Evolutionary conservation across 2,888 invertebrate species (phyloP).

Genomic region (Limenitis arthemis): DNA sequence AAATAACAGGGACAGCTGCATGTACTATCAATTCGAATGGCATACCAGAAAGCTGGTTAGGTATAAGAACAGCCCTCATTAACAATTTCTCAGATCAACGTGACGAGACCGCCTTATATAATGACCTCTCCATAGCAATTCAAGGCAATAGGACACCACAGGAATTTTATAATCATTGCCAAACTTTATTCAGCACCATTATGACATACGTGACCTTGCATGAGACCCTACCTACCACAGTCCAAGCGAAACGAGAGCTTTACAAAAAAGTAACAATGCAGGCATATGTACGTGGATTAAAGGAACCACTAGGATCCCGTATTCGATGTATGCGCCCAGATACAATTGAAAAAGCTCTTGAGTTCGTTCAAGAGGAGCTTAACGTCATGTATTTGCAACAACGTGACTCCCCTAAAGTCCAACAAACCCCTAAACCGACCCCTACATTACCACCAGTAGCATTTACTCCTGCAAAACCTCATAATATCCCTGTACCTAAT

Average conservation of each 20-base stretch:
- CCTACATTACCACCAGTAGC: no score
- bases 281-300: slow-evolving; percentile 18
- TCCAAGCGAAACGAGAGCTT: no score
- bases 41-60: slow-evolving; percentile 23
- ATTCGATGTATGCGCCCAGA: slow-evolving; percentile 22
- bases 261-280: slow-evolving; percentile 20
- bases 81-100: slow-evolving; percentile 29
- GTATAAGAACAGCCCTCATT: slow-evolving; percentile 22
- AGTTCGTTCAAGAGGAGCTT: slow-evolving; percentile 19
- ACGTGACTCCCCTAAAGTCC: no score
- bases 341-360: slow-evolving; percentile 13
- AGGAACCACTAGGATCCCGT: slow-evolving; percentile 23
- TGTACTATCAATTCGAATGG: slow-evolving; percentile 21
- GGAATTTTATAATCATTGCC: slow-evolving; percentile 6
- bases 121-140: slow-evolving; percentile 14
- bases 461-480: no score
- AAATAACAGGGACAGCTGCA: slow-evolving; percentile 23
- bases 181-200: slow-evolving; percentile 7
- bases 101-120: slow-evolving; percentile 27
- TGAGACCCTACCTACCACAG: no score
- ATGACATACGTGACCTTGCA: no score
- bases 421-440: no score
- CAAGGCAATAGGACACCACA: background rate
- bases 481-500: no score
- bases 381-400: no score